Evolutionary conservation across 2,797 vertebrate genomes (phyloP).

Genomic region (Ctenopoma multispine): DNA sequence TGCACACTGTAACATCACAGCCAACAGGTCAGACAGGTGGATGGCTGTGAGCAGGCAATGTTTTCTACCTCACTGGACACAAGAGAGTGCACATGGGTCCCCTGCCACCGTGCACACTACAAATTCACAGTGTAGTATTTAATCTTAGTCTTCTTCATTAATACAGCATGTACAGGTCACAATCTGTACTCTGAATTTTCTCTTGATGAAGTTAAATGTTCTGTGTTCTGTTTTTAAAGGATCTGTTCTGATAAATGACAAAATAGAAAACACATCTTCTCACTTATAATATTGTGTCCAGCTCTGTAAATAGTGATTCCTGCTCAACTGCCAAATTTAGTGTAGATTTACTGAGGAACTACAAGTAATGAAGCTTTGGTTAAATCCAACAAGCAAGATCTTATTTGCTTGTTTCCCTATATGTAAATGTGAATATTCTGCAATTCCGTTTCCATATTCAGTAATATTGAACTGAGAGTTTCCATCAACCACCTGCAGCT

Average conservation of each 20-base stretch:
- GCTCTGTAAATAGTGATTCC: background rate
- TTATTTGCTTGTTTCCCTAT: too few relatives aligned
- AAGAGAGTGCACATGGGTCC: constrained; percentile 30
- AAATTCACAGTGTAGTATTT: background rate
- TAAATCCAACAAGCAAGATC: too few relatives aligned
- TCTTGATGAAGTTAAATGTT: background rate
- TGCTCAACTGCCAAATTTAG: too few relatives aligned
- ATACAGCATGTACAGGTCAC: background rate
- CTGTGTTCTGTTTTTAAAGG: background rate
- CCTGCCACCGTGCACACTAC: background rate
- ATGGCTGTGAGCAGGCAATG: constrained; percentile 50
- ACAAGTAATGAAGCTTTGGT: too few relatives aligned
- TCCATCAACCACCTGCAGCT: background rate
- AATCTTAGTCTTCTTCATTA: background rate
- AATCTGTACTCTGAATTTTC: background rate
- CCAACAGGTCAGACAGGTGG: constrained; percentile 71
- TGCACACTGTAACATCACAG: constrained; percentile 54
- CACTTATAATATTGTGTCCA: background rate
- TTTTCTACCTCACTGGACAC: constrained; percentile 55
- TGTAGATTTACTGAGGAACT: too few relatives aligned
- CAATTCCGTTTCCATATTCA: background rate
- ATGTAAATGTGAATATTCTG: background rate
- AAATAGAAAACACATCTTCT: background rate
- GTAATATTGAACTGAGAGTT: background rate
- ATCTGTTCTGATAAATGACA: background rate